Evolutionary conservation across 1,140 invertebrate species (phyloP), one percentile per base, ranked within the genome.

Genomic region (Conus betulinus): DNA sequence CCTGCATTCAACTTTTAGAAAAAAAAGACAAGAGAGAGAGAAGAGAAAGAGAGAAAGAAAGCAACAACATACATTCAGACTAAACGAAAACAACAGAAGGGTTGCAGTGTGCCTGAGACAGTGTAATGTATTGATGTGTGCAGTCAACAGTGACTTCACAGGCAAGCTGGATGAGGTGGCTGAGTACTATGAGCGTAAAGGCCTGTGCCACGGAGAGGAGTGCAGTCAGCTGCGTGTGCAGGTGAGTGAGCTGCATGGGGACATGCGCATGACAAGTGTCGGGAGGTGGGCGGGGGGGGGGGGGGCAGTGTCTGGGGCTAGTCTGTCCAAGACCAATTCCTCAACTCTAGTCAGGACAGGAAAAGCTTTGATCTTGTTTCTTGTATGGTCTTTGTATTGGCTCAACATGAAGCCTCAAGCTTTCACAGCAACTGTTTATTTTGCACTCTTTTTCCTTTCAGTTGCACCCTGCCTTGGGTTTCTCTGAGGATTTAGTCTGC

Each of bases 171-270:
- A 93, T 83, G 93, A 94, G 74, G 90, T 94, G 39, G 93, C 92
- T 82, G 92, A 94, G 51, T 91, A 93, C 82, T 93, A 93, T 87
- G 88, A 92, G 85, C 92, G 89, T 74, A 92, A 92, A 83, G 92
- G 92, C 7, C 60, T 94, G 13, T 94, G 94, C 91, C 88, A 92
- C 15, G 94, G 93, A 4, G 92, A 94, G 78, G 94, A 94, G 13
- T 95, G 94, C 90, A 90, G 91, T 25, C 92, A 93, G 51, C 89
- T 94, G 53, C 91, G 92, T 87, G 91, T 94, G 76, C 93, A 95
- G 93, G 94, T 94, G 71, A 89, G 91, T 76, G 53, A 51, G 11
- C 51, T 52, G 11, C 20, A 5, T 60, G 78, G 10, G 51, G 11
- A 79, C 78, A 39, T 39, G 39, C 39, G 39, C 39, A 39, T 74